A percentile compares a stretch with the other conserved stretches of the same genome.
These are phyloP conservation scores for Addax nasomaculatus DNA, from an alignment of 2,113 vertebrate genomes.

Conservation along the genomic window DNA sequence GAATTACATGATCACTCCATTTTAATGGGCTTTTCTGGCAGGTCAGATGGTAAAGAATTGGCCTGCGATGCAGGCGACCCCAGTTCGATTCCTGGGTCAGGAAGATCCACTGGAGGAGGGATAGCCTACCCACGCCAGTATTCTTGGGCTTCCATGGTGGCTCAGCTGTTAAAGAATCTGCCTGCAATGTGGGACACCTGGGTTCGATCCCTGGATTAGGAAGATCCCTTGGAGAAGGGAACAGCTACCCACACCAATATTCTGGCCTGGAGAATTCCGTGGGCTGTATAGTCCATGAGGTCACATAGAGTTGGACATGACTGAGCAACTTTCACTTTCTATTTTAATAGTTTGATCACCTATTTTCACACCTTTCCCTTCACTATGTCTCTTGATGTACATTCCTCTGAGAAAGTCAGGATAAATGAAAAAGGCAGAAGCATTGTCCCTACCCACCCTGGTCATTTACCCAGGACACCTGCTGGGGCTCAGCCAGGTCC, in stretches of 20 bases:
- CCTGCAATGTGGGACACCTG: background rate
- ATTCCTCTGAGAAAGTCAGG: background rate
- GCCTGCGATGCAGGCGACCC: background rate
- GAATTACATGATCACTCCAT: background rate
- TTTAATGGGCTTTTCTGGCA: background rate
- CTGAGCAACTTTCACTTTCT: background rate
- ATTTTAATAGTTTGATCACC: background rate
- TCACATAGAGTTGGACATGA: background rate
- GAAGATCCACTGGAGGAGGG: background rate
- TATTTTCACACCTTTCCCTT: background rate
- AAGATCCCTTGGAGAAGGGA: background rate
- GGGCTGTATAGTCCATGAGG: background rate
- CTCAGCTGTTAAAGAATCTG: background rate
- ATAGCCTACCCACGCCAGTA: background rate
- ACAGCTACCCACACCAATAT: background rate
- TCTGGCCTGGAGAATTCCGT: background rate
- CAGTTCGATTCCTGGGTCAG: background rate
- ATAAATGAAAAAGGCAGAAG: background rate
- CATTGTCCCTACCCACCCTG: no score
- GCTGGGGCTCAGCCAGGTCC: background rate
- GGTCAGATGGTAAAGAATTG: background rate
- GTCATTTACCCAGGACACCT: background rate
- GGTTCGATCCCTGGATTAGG: background rate
- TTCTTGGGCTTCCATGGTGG: background rate
- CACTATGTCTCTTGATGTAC: background rate